Evolutionary conservation across 2,888 invertebrate species (phyloP), one percentile per base, ranked within the genome.

Genomic region (Ectemnius cavifrons): DNA sequence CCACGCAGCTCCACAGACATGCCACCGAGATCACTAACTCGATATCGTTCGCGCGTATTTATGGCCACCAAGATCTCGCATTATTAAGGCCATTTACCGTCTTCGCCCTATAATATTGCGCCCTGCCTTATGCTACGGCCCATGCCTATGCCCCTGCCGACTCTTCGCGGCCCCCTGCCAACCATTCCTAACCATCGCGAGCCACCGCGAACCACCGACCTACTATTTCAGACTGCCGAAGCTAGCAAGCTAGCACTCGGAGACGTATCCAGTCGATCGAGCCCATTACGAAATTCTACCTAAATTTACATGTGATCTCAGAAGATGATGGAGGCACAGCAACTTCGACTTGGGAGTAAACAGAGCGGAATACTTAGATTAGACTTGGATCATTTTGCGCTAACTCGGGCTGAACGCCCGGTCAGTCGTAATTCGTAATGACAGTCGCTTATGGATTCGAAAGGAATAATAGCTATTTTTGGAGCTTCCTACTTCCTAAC

Each of bases 81-180:
- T 91, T 91, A 90, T 91, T 90, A 90, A 88, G 85, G 90, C 87
- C 88, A 88, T 90, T 91, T 88, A 87, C 86, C 85, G 87, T 88
- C 88, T 90, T 88, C 85, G 85, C 85, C 84, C 85, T 84, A 84
- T 89, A 89, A 88, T 89, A 87, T 85, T 23, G 3, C 79, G 82
- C 65, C 37, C 37, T 37, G 8, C 37, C 11, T 11, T 37, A 11
- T 11, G 37, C 8, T 37, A 1, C 11, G 8, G 37, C 37, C 37
- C 37, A 37, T 76, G 67, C 73, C 67, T 78, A 52, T 67, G 82
- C 20, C 20, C 20, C 20, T 1, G 20, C 2, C 20, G 20, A 20
- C 20, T 20, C 20, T 20, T 20, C 20, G 20, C 20, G 20, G 20
- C 20, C 20, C 20, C 20, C 20, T 20, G 20, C 23, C 23, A 23